phyloP scores from a whole-genome alignment of 30 jellyfish, hydroid and myxozoan genomes.

The Aurelia aurita region DNA sequence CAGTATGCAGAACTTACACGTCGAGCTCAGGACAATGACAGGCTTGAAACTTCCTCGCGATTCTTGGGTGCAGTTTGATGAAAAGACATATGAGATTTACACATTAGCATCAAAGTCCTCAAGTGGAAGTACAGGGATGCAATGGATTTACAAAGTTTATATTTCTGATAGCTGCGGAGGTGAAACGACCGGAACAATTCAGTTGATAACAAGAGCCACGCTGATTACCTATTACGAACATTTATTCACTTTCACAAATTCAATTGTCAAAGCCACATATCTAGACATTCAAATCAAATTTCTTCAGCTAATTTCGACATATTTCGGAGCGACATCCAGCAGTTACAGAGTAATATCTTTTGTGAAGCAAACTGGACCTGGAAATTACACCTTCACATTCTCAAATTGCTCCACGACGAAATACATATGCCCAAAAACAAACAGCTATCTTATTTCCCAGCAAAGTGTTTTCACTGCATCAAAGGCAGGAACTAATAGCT shows the following conservation, averaged over 20 bases:
- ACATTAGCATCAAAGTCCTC: slow-evolving; percentile 72
- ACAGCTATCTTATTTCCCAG: neutral
- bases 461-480: slow-evolving; percentile 44
- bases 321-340: slow-evolving; percentile 12
- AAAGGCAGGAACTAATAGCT: slow-evolving; percentile 21
- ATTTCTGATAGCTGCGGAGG: slow-evolving; percentile 76
- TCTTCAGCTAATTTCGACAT: slow-evolving; percentile 56
- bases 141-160: slow-evolving; percentile 24
- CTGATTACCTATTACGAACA: slow-evolving; percentile 38
- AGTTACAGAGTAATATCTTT: slow-evolving; percentile 15
- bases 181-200: slow-evolving; percentile 46
- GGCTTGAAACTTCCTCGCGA: slow-evolving; percentile 64
- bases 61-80: slow-evolving; percentile 88
- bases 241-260: slow-evolving; percentile 58
- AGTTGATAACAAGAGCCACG: slow-evolving; percentile 29
- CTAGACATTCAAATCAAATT: slow-evolving; percentile 71
- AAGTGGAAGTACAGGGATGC: slow-evolving; percentile 1
- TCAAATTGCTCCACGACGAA: slow-evolving; percentile 53
- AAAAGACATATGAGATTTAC: slow-evolving; percentile 61
- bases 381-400: slow-evolving; percentile 7
- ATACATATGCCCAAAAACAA: slow-evolving; percentile 16
- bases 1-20: slow-evolving; percentile 35
- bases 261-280: slow-evolving; percentile 20
- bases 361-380: slow-evolving; percentile 4
- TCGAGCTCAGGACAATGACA: slow-evolving; percentile 44